phyloP scores from a whole-genome alignment of 2,113 vertebrate genomes.

The Peromyscus leucopus region DNA sequence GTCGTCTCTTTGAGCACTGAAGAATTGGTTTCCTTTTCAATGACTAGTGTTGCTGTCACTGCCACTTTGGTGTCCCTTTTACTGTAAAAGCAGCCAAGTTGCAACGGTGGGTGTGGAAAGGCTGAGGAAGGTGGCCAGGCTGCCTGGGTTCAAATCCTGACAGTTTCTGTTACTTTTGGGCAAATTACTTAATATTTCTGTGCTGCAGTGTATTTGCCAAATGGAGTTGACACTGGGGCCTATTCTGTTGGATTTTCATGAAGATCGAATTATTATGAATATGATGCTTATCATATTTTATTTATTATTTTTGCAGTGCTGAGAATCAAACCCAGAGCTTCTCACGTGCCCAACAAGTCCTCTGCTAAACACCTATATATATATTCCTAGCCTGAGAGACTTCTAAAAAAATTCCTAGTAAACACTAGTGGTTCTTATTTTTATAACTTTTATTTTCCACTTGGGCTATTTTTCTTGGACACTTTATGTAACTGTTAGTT shows the following conservation, averaged over 20 bases:
- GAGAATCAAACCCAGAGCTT: neutral
- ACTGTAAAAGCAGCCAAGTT: neutral
- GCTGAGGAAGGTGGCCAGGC: neutral
- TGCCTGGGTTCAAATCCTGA: neutral
- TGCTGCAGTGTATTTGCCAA: neutral
- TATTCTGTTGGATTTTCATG: neutral
- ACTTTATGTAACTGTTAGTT: slow-evolving; percentile 39
- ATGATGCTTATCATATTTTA: neutral
- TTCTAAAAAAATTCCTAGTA: neutral
- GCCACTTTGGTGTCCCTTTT: neutral
- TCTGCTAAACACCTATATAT: neutral
- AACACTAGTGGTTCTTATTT: neutral
- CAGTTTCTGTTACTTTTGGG: neutral
- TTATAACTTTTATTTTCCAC: slow-evolving; percentile 35
- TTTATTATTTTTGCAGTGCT: neutral
- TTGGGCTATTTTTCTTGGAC: slow-evolving; percentile 21
- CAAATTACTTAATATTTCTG: neutral
- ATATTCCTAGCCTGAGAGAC: neutral
- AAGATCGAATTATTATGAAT: slow-evolving; percentile 16
- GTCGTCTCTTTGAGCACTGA: neutral
- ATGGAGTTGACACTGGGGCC: neutral
- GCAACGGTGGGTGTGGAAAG: neutral
- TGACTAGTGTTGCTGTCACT: neutral
- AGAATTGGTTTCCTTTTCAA: neutral
- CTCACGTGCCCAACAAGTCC: neutral